Evolutionary conservation across 1,140 invertebrate genomes (phyloP).

Genomic region (Euura saliciscinereae): DNA sequence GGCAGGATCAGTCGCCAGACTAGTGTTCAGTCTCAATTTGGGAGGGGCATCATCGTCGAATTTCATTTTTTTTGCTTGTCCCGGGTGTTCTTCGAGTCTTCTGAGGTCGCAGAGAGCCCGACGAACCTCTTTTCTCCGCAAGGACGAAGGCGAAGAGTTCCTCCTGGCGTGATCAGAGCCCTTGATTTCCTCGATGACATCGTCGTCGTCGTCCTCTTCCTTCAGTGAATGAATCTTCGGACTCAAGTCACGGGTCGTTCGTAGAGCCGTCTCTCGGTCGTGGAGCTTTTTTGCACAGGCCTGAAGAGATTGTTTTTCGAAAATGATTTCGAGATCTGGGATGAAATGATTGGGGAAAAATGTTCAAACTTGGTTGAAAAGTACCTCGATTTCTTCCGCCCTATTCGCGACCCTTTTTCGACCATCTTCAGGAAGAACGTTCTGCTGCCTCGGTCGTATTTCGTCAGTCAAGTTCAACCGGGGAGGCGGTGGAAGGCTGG

Average conservation of each 20-base stretch:
- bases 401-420: slow-evolving; percentile 47
- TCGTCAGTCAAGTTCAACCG: slow-evolving; percentile 49
- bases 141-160: slow-evolving; percentile 20
- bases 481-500: slow-evolving; percentile 45
- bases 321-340: not conserved
- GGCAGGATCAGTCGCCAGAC: slow-evolving; percentile 81
- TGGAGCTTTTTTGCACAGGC: not conserved
- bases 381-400: slow-evolving; percentile 54
- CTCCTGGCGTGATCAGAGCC: slow-evolving; percentile 40
- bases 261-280: not conserved
- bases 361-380: not conserved
- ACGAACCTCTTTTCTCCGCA: slow-evolving; percentile 18
- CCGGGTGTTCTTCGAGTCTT: slow-evolving; percentile 33
- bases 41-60: slow-evolving; percentile 62
- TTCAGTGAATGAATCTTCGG: slow-evolving; percentile 7
- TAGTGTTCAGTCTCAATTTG: slow-evolving; percentile 75
- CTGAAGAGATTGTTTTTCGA: not conserved
- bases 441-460: slow-evolving; percentile 44
- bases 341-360: not conserved
- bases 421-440: slow-evolving; percentile 51
- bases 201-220: slow-evolving; percentile 30
- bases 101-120: slow-evolving; percentile 24
- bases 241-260: slow-evolving; percentile 6
- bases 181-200: not conserved
- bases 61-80: slow-evolving; percentile 45